These are phyloP conservation scores for Lota lota DNA, from an alignment of 2,113 vertebrate species.

Conservation along the genomic window DNA sequence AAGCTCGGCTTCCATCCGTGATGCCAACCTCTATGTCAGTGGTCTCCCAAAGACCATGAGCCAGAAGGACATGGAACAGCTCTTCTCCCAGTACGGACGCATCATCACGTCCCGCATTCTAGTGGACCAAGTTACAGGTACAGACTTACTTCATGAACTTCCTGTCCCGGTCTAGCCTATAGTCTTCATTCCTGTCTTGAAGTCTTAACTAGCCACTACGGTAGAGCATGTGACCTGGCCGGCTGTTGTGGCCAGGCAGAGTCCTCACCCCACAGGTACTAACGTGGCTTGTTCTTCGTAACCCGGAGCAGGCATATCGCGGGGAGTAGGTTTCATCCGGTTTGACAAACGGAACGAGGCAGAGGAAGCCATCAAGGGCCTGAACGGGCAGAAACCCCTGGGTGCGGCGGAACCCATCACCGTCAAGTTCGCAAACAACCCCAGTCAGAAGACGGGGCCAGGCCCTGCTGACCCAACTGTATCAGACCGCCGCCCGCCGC, in stretches of 20 bases:
- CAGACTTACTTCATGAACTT: constrained; percentile 43
- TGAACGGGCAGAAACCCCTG: constrained; percentile 93
- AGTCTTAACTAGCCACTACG: not conserved
- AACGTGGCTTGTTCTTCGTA: constrained; percentile 47
- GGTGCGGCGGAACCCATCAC: constrained; percentile 92
- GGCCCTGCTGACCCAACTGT: constrained; percentile 90
- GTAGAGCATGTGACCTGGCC: too few species aligned
- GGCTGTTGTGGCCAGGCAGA: too few species aligned
- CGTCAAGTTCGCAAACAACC: constrained; percentile 96
- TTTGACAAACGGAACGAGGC: constrained; percentile 96
- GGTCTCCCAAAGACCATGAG: constrained; percentile 95
- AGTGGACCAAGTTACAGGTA: constrained; percentile 95
- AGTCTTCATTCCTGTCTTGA: not conserved
- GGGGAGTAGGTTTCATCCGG: constrained; percentile 95
- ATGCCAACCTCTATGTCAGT: constrained; percentile 93
- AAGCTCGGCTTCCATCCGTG: constrained; percentile 91
- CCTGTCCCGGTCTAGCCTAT: not conserved
- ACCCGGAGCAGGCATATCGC: constrained; percentile 82
- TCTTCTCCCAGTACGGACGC: constrained; percentile 93
- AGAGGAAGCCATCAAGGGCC: constrained; percentile 93
- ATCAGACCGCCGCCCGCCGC: constrained; percentile 88
- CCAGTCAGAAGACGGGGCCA: constrained; percentile 93
- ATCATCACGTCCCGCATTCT: constrained; percentile 96
- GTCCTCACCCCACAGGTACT: constrained; percentile 39
- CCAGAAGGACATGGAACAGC: constrained; percentile 95